These are phyloP conservation scores for Enteromius afrohamiltoni DNA, from an alignment of 2,797 vertebrate genomes.

Conservation along the genomic window DNA sequence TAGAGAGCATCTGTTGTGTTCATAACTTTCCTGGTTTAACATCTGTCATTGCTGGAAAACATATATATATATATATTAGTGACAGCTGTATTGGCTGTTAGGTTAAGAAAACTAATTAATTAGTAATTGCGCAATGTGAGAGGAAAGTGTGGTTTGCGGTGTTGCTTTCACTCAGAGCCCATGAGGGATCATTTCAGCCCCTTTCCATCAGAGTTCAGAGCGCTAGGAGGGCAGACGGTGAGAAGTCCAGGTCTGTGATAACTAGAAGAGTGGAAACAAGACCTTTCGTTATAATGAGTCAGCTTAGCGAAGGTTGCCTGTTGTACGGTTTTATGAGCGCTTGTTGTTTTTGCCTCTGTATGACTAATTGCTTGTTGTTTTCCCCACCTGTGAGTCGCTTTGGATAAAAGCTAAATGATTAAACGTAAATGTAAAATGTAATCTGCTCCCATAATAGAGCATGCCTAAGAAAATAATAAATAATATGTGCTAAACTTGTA, in stretches of 20 bases:
- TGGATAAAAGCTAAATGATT: too few species aligned
- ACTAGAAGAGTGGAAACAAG: slow-evolving; percentile 19
- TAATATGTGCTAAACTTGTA: neutral
- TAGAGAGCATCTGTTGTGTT: neutral
- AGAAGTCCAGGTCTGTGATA: slow-evolving; percentile 43
- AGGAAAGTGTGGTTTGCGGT: neutral
- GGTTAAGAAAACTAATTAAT: neutral
- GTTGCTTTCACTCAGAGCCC: slow-evolving; percentile 20
- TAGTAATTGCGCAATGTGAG: slow-evolving; percentile 22
- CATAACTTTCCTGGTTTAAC: neutral
- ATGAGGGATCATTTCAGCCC: neutral
- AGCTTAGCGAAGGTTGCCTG: neutral
- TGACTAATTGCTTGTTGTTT: too few species aligned
- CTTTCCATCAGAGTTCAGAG: neutral
- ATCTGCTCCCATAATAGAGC: too few species aligned
- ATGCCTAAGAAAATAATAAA: too few species aligned
- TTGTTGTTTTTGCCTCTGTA: too few species aligned
- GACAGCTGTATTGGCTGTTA: neutral
- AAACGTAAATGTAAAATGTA: too few species aligned
- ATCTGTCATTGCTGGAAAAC: slow-evolving; percentile 4
- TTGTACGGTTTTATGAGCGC: too few species aligned
- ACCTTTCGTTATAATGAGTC: slow-evolving; percentile 22
- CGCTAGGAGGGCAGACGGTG: slow-evolving; percentile 21
- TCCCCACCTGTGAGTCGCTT: too few species aligned
- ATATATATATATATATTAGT: neutral